Conservation (phyloP, 2,113 vertebrate species). For the Pelusios castaneus region DNA sequence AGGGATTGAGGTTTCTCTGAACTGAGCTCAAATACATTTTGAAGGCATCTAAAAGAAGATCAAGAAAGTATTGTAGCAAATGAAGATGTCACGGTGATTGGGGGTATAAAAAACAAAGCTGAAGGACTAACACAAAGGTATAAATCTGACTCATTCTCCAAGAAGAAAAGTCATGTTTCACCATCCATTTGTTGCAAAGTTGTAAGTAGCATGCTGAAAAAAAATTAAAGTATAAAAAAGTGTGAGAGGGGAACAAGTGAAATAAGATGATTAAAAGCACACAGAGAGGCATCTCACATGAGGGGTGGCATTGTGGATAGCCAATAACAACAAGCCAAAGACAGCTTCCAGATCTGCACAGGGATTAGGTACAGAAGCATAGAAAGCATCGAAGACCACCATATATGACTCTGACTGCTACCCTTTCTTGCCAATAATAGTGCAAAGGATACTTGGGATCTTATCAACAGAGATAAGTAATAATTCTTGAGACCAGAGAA, state of each 20-base stretch:
- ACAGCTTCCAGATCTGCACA: not conserved
- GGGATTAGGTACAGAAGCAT: not conserved
- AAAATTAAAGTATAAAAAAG: not conserved
- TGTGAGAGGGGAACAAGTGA: not conserved
- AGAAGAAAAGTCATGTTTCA: not conserved
- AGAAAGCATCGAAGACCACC: not conserved
- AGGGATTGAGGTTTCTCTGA: constrained; percentile 41
- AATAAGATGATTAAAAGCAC: not conserved
- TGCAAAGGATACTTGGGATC: not conserved
- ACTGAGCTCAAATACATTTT: constrained; percentile 12
- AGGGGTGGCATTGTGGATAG: not conserved
- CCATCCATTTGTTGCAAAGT: not conserved
- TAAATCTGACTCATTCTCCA: constrained; percentile 16
- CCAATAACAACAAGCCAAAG: not conserved
- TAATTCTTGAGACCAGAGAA: not conserved
- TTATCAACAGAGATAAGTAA: not conserved
- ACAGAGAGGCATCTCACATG: not conserved
- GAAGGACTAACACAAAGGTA: constrained; percentile 4
- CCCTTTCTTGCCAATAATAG: not conserved
- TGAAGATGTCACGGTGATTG: constrained; percentile 26
- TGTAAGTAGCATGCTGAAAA: not conserved
- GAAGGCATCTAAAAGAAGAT: constrained; percentile 22
- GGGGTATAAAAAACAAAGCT: not conserved
- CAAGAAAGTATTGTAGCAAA: constrained; percentile 20
- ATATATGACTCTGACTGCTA: not conserved